Conservation (phyloP, 2,113 vertebrate species). For the western clawed frog (Xenopus tropicalis) region DNA sequence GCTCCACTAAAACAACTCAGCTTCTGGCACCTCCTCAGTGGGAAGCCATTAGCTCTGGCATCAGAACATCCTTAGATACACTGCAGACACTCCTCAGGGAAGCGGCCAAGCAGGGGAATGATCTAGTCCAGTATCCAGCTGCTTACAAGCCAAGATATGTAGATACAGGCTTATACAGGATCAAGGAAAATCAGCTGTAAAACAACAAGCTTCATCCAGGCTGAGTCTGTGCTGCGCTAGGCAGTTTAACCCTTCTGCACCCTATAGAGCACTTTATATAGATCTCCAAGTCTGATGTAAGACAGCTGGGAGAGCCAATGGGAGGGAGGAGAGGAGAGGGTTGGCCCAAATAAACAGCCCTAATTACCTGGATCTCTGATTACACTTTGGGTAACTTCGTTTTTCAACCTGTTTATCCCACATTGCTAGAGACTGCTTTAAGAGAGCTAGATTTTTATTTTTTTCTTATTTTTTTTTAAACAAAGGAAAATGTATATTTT, state of each 20-base stretch:
- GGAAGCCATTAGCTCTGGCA: constrained; percentile 17
- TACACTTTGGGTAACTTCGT: constrained; percentile 23
- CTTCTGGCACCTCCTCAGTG: constrained; percentile 13
- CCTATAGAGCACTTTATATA: constrained; percentile 73
- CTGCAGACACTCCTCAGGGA: neutral
- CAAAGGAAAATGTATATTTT: too few relatives aligned
- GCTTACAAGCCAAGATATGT: constrained; percentile 17
- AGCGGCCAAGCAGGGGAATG: neutral
- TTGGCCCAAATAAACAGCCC: constrained; percentile 27
- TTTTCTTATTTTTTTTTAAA: too few relatives aligned
- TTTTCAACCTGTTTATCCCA: constrained; percentile 2
- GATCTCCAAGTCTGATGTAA: constrained; percentile 55
- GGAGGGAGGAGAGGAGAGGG: constrained; percentile 60
- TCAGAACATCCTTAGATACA: neutral
- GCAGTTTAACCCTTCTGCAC: constrained; percentile 66
- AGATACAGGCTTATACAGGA: constrained; percentile 24
- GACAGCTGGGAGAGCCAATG: constrained; percentile 66
- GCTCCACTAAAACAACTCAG: neutral
- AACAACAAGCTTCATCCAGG: constrained; percentile 36
- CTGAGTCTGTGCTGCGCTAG: neutral
- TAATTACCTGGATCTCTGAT: constrained; percentile 21
- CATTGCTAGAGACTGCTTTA: neutral
- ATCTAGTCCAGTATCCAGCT: constrained; percentile 15
- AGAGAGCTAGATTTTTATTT: too few relatives aligned
- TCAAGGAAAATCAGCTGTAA: constrained; percentile 4